These are phyloP conservation scores for Xenopus borealis DNA, from an alignment of 2,113 vertebrate species.

Conservation along the genomic window DNA sequence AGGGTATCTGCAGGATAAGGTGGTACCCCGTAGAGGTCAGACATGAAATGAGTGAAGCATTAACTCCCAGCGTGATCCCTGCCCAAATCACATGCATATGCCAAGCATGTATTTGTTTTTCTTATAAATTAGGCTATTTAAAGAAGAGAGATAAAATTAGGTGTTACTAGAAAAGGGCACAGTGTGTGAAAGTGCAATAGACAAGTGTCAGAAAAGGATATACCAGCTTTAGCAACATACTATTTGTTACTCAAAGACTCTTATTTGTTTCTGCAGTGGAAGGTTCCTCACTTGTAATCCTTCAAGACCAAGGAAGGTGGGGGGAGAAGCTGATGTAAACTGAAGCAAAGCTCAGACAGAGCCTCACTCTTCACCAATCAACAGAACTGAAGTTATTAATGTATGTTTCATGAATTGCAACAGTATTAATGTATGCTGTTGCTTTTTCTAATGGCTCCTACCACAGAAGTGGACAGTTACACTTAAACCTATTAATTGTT, in stretches of 20 bases:
- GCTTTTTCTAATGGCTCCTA: conserved; percentile 14
- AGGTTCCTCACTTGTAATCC: neutral
- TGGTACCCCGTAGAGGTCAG: conserved; percentile 21
- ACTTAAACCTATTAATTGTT: neutral
- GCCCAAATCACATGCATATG: neutral
- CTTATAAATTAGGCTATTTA: too few relatives aligned
- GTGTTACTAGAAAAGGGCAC: too few relatives aligned
- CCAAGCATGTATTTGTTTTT: too few relatives aligned
- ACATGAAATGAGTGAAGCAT: conserved; percentile 22
- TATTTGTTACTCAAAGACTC: neutral
- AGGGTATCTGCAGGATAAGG: conserved; percentile 17
- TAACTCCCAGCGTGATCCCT: conserved; percentile 2
- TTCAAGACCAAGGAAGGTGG: neutral
- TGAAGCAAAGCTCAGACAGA: neutral
- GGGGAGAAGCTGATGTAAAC: neutral
- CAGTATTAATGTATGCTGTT: conserved; percentile 24
- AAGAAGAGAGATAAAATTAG: too few relatives aligned
- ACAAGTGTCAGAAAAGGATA: neutral
- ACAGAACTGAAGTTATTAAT: conserved; percentile 7
- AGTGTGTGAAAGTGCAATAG: too few relatives aligned
- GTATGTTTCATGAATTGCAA: too few relatives aligned
- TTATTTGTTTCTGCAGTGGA: too few relatives aligned
- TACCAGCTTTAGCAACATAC: neutral
- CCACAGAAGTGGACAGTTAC: conserved; percentile 13
- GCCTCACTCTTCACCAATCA: too few relatives aligned